A percentile compares a stretch with the other conserved stretches of the same genome.
Conservation (phyloP, 1,140 invertebrate genomes). For the Antheraea mylitta region DNA sequence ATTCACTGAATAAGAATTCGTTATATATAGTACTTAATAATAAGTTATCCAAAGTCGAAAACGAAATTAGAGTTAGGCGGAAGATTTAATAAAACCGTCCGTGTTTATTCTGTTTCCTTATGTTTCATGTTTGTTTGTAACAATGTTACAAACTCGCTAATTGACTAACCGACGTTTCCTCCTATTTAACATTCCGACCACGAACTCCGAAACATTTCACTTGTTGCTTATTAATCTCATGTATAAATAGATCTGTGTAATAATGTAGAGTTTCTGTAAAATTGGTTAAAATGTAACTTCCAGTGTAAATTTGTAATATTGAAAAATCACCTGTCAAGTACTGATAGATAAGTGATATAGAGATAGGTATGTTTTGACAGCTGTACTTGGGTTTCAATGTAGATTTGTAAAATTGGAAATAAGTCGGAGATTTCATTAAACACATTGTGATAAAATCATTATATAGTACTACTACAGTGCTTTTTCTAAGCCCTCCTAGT, state of each 20-base stretch:
- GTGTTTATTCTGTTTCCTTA: background rate
- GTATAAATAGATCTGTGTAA: background rate
- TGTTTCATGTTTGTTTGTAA: constrained; percentile 9
- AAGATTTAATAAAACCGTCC: background rate
- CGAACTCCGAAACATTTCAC: constrained; percentile 9
- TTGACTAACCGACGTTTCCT: constrained; percentile 11
- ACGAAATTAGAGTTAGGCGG: background rate
- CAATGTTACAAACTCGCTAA: constrained; percentile 1
- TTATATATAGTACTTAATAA: no score
- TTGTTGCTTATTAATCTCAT: constrained; percentile 8
- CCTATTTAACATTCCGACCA: constrained; percentile 7
- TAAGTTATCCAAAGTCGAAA: background rate
- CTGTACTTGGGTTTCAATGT: no score
- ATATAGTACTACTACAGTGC: no score
- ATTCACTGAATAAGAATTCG: no score
- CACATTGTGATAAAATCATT: no score
- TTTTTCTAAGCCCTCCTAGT: no score
- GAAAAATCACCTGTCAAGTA: no score
- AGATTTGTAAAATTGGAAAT: no score
- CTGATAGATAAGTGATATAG: no score
- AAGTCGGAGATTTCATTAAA: no score
- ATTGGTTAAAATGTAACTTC: background rate
- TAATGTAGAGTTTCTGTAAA: background rate
- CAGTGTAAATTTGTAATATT: background rate
- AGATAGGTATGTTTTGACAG: no score